Evolutionary conservation across 2,113 vertebrate genomes (phyloP), one percentile per base, ranked within the genome.

Genomic region (Cochlearius cochlearius): DNA sequence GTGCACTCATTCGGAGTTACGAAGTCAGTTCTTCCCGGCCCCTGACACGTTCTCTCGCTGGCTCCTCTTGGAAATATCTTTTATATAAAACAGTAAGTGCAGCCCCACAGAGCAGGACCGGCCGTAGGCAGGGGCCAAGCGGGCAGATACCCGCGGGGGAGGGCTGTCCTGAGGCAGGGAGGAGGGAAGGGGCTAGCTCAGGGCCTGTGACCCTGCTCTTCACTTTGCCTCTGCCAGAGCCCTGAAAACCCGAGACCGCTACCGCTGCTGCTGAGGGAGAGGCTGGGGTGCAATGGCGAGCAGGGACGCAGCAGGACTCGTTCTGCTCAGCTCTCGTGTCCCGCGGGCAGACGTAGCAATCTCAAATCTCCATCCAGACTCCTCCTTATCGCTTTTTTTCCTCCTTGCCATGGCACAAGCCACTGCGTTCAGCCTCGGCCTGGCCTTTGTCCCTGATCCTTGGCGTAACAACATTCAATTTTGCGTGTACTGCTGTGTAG

Each of bases 11-110:
- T 81, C 90, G 90, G 93, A 85, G 45, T 53, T 77, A 66, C 22
- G 76, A 79, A 93, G 88, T 58, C 75, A 74, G 36, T 96, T 92
- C 64, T 73, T 80, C 52, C 78, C 63, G n/a, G 79, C 69, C 80
- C 68, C 83, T 84, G 75, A 75, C 78, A 89, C 5, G 2, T 86
- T 87, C 49, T 84, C 62, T 87, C 9, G 5, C 64, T 92, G 56
- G 49, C 50, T 92, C 3, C 59, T 90, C 85, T 83, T 8, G 2
- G 50, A 88, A 77, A 27, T 75, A 72, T 55, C 53, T 86, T 64
- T 73, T 77, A 16, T 32, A 19, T 45, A 52, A 67, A 92, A 71
- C n/a, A 83, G 7, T 73, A 82, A 92, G 32, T 32, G 27, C 75
- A 67, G 43, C 56, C 34, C 27, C 36, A 34, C 14, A 23, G 74